phyloP scores from a whole-genome alignment of 92 coral and sea anemone genomes.

The Anthopleura xanthogrammica region DNA sequence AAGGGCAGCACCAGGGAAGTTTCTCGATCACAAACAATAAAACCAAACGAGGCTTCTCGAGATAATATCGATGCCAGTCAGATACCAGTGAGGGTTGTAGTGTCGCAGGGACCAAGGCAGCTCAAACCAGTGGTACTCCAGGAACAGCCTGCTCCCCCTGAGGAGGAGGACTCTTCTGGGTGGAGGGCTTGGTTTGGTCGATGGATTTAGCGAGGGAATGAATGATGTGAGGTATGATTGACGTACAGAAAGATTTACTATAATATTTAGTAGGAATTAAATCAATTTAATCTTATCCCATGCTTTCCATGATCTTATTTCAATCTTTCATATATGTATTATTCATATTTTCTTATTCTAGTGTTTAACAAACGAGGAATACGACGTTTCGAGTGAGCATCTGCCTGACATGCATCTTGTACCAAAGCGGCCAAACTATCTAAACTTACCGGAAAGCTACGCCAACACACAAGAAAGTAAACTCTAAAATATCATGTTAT shows the following conservation, averaged over 20 bases:
- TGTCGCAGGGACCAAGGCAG: conserved; percentile 56
- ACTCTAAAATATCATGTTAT: conserved; percentile 14
- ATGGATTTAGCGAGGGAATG: conserved; percentile 9
- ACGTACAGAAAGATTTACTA: neutral
- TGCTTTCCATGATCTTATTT: too few relatives aligned
- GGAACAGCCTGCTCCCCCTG: conserved; percentile 13
- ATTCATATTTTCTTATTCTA: neutral
- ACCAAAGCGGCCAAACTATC: conserved; percentile 34
- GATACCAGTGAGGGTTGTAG: conserved; percentile 45
- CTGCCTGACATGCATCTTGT: conserved; percentile 7
- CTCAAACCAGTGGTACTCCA: conserved; percentile 38
- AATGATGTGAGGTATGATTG: neutral
- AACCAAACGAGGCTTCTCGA: neutral
- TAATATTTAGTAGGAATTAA: too few relatives aligned
- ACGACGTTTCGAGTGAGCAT: conserved; percentile 13
- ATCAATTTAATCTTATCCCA: too few relatives aligned
- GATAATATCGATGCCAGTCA: neutral
- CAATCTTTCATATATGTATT: neutral
- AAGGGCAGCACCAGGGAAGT: conserved; percentile 28
- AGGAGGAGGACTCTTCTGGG: conserved; percentile 22
- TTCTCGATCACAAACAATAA: conserved; percentile 23
- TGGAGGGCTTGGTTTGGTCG: conserved; percentile 40
- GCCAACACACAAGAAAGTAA: conserved; percentile 69
- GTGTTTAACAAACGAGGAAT: conserved; percentile 20
- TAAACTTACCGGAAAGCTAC: conserved; percentile 54